These are phyloP conservation scores for Erebia palarica DNA, from an alignment of 2,888 invertebrate species.

Conservation along the genomic window DNA sequence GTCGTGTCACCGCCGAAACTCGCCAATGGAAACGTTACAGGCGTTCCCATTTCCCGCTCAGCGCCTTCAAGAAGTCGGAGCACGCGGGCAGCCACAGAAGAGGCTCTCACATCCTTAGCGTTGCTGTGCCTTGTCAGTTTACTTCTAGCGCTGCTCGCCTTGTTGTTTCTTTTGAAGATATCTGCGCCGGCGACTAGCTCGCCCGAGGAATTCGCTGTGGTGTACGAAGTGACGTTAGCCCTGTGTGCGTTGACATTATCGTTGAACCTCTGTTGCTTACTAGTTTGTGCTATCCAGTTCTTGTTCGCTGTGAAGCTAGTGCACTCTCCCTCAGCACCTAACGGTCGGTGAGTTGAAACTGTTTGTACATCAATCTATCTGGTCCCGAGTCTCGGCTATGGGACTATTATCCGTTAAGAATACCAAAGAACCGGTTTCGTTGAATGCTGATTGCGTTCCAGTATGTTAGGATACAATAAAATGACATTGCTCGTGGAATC, in stretches of 20 bases:
- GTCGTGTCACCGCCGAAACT: constrained; percentile 73
- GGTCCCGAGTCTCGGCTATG: constrained; percentile 38
- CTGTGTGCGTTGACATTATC: constrained; percentile 94
- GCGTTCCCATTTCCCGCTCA: constrained; percentile 65
- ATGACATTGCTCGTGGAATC: constrained; percentile 31
- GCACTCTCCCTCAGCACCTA: constrained; percentile 91
- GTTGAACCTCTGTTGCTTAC: constrained; percentile 93
- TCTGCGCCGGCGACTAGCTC: constrained; percentile 85
- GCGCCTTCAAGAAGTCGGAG: constrained; percentile 62
- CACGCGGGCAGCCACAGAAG: constrained; percentile 77
- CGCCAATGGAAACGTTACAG: constrained; percentile 82
- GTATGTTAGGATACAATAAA: constrained; percentile 42
- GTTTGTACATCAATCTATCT: constrained; percentile 47
- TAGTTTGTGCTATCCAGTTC: constrained; percentile 97
- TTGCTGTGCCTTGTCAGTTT: constrained; percentile 93
- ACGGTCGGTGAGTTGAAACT: constrained; percentile 80
- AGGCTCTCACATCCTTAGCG: constrained; percentile 93
- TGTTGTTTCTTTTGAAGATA: constrained; percentile 93
- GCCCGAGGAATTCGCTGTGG: constrained; percentile 91
- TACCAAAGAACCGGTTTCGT: constrained; percentile 62
- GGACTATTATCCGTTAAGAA: constrained; percentile 58
- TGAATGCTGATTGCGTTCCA: constrained; percentile 54
- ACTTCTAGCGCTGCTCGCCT: constrained; percentile 90
- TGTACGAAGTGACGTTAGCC: constrained; percentile 95
- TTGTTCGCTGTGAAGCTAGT: constrained; percentile 96